phyloP scores from a whole-genome alignment of 2,113 vertebrate genomes.

The Apteryx mantelli region DNA sequence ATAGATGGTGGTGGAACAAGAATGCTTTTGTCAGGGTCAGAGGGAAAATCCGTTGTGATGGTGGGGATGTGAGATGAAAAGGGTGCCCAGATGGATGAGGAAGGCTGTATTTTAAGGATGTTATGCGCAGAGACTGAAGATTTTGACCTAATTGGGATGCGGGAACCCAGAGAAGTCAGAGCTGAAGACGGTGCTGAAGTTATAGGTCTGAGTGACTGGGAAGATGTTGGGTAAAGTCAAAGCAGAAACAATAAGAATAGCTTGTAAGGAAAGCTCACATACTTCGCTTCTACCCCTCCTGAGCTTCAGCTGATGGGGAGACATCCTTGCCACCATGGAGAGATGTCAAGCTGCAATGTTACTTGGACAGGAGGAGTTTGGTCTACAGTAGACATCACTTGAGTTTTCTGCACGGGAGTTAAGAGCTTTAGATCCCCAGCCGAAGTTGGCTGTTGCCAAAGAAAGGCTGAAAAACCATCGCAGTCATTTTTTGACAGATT shows the following conservation, averaged over 20 bases:
- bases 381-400: rapidly evolving
- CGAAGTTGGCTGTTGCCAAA: not conserved
- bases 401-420: not conserved
- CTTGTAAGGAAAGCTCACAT: no score
- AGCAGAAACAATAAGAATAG: not conserved
- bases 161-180: not conserved
- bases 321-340: not conserved
- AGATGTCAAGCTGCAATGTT: not conserved
- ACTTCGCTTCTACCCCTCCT: not conserved
- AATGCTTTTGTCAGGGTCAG: not conserved
- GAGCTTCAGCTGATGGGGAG: not conserved
- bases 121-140: not conserved
- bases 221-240: not conserved
- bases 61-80: not conserved
- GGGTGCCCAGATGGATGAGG: not conserved
- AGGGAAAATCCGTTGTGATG: not conserved
- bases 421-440: not conserved
- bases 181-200: not conserved
- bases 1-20: not conserved
- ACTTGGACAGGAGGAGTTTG: not conserved
- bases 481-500: not conserved
- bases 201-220: not conserved
- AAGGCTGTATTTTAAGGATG: not conserved
- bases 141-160: not conserved
- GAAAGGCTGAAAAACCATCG: not conserved